phyloP scores from a whole-genome alignment of 1,140 invertebrate genomes.

The Drosophila carrolli region DNA sequence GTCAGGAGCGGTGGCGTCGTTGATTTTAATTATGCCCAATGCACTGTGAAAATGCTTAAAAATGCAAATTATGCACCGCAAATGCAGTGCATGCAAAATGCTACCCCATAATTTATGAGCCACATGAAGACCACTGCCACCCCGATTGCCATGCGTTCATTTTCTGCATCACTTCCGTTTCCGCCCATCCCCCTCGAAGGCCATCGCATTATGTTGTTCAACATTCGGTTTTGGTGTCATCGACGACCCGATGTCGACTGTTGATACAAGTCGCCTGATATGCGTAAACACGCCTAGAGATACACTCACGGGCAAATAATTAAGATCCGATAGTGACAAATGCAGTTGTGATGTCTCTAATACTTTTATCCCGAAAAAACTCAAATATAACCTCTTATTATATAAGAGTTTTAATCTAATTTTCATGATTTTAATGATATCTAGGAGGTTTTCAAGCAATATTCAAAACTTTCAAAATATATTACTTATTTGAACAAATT shows the following conservation, averaged over 20 bases:
- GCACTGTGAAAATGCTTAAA: constrained; percentile 79
- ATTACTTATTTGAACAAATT: no score
- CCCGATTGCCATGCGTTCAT: constrained; percentile 4
- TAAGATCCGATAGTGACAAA: neutral
- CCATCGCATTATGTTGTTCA: constrained; percentile 68
- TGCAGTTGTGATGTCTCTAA: no score
- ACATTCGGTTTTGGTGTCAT: constrained; percentile 64
- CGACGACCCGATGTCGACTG: constrained; percentile 52
- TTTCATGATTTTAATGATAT: no score
- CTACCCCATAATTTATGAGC: constrained; percentile 68
- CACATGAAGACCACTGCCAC: constrained; percentile 19
- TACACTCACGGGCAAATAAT: constrained; percentile 1
- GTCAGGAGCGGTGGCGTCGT: constrained; percentile 2
- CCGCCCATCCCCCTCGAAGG: constrained; percentile 7
- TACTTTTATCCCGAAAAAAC: no score
- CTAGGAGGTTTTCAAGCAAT: no score
- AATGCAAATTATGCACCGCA: constrained; percentile 77
- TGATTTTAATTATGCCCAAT: constrained; percentile 76
- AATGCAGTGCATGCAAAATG: constrained; percentile 72
- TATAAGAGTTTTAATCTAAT: no score
- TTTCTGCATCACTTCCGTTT: constrained; percentile 25
- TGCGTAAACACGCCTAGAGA: constrained; percentile 10
- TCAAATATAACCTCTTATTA: no score
- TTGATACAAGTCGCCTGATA: constrained; percentile 61
- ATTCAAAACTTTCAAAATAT: no score